Percentiles rank a stretch among this genome's conserved stretches.
These are phyloP conservation scores for Paelopatides confundens DNA, from an alignment of 53 echinoderm and acorn worm genomes.

Conservation along the genomic window DNA sequence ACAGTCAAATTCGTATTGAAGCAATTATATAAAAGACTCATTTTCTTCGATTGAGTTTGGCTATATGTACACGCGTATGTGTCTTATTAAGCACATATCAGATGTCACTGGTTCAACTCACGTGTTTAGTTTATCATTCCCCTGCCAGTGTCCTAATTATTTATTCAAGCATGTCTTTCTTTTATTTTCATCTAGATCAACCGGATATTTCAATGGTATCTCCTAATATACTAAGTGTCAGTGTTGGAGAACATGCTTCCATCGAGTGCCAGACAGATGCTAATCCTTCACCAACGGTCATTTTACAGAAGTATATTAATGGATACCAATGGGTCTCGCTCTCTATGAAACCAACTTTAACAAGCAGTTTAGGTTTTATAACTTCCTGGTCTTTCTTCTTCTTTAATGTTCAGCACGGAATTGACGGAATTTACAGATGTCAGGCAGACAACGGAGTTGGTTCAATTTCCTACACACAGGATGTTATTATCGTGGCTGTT, in stretches of 20 bases:
- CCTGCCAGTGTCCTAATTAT: no score
- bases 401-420: not conserved
- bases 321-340: not conserved
- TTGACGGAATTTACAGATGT: not conserved
- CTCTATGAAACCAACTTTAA: not conserved
- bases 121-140: no score
- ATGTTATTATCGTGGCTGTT: no score
- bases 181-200: not conserved
- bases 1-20: no score
- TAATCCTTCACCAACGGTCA: not conserved
- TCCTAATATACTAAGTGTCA: not conserved
- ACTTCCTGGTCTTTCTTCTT: not conserved
- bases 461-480: not conserved
- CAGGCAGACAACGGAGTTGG: not conserved
- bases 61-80: no score
- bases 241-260: not conserved
- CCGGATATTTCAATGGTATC: not conserved
- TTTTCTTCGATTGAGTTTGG: no score
- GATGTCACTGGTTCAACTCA: no score
- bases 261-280: not conserved
- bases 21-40: no score
- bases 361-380: not conserved
- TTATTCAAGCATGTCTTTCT: no score
- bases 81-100: no score
- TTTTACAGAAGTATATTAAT: not conserved